A percentile compares a stretch with the other conserved stretches of the same genome.
Evolutionary conservation across 2,113 vertebrate species (phyloP).

Genomic region (Tetraodon nigroviridis): DNA sequence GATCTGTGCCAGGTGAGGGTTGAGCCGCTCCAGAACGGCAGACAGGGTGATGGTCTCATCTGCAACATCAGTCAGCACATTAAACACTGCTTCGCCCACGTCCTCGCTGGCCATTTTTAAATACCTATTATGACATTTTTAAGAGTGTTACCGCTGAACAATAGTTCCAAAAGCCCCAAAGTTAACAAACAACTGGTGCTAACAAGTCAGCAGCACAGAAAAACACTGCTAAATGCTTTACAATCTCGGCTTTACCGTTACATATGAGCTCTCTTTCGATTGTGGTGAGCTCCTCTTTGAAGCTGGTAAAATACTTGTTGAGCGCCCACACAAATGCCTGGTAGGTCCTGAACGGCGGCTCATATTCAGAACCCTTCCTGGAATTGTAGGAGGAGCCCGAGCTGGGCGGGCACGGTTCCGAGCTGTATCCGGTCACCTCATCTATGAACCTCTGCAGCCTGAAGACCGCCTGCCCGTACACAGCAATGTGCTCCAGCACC

Average conservation of each 20-base stretch:
- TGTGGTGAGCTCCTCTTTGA: constrained; percentile 88
- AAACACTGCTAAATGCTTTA: not conserved
- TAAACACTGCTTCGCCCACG: not conserved
- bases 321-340: constrained; percentile 98
- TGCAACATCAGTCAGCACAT: constrained; percentile 42
- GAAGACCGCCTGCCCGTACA: constrained; percentile 91
- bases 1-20: constrained; percentile 86
- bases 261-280: constrained; percentile 88
- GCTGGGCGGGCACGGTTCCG: constrained; percentile 74
- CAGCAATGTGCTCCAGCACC: constrained; percentile 88
- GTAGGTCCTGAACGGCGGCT: constrained; percentile 94
- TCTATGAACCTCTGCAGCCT: constrained; percentile 95
- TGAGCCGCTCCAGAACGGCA: constrained; percentile 83
- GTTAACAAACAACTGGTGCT: no score
- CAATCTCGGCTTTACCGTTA: constrained; percentile 68
- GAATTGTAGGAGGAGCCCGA: constrained; percentile 68
- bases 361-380: constrained; percentile 74
- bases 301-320: constrained; percentile 91
- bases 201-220: no score
- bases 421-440: constrained; percentile 87
- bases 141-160: not conserved
- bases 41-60: constrained; percentile 90
- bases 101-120: not conserved
- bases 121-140: not conserved
- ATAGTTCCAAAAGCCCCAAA: no score